These are phyloP conservation scores for Pithys albifrons DNA, from an alignment of 2,113 vertebrate species.

Conservation along the genomic window DNA sequence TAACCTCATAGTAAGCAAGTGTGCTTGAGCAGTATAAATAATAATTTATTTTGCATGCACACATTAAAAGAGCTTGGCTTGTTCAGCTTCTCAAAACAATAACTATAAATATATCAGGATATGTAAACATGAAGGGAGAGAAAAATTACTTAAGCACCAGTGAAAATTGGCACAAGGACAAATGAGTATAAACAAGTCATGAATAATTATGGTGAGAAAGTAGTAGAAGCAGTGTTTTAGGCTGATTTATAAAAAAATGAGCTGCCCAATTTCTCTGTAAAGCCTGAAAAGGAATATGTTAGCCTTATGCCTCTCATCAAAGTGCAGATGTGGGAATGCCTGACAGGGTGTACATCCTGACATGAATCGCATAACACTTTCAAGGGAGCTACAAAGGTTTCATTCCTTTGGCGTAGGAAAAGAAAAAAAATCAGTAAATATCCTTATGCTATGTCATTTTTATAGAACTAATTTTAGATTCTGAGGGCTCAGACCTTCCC, in stretches of 20 bases:
- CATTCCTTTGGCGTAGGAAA: background rate
- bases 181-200: conserved; percentile 6
- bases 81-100: conserved; percentile 45
- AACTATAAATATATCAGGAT: conserved; percentile 16
- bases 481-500: background rate
- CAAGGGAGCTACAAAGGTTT: background rate
- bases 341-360: rapidly evolving
- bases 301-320: background rate
- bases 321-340: background rate
- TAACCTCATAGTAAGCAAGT: conserved; percentile 15
- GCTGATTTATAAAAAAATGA: background rate
- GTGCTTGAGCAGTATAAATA: conserved; percentile 48
- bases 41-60: conserved; percentile 49
- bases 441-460: background rate
- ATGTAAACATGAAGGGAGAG: conserved; percentile 22
- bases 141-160: conserved; percentile 27
- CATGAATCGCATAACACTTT: background rate
- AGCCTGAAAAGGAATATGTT: background rate
- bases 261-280: background rate
- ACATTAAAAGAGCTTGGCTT: conserved; percentile 52
- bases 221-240: background rate
- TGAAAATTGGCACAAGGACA: conserved; percentile 48
- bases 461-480: background rate
- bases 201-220: conserved; percentile 45
- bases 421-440: background rate